Base-by-base conservation (phyloP, 2,797 vertebrate genomes). In the Delichon dasypus region DNA sequence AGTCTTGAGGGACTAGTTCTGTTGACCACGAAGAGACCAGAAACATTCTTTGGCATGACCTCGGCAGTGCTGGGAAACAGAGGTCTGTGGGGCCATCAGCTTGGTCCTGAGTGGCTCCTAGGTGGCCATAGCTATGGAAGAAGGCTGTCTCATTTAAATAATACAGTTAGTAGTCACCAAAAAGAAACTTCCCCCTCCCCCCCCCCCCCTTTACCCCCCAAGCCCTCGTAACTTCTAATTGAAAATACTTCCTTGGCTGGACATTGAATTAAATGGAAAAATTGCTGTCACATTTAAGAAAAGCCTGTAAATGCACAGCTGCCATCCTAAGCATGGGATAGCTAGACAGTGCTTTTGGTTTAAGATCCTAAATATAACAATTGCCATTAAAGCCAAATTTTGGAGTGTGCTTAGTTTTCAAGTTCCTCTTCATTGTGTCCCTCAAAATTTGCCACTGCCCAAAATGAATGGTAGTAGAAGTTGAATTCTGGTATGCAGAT, bases 31-130 rank as follows among this genome's bases (percentile, higher is more conserved):
- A 29, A 26, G 30, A 72, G 45, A 57, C 20, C 14, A 44, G 11
- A 40, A 66, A 11, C 4, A 16, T 2, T n/a, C 57, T 84, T 66
- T 50, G 54, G 23, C 2, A 3, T 3, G 2, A 16, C 36, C 16
- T 25, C 6, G 42, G 36, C 34, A 14, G 36, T 54, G 54, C 45
- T 67, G 51, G 55, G 51, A 71, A 40, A 25, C 7, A 4, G 51
- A 48, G n/a, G 8, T 32, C 29, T 40, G 0, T 50, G 38, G 14
- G 54, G 40, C 42, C 7, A 20, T 36, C n/a, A 8, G 15, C 14
- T 89, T 25, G 0, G 16, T 75, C 18, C 42, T 2, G 2, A 2
- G 0, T 22, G 64, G 7, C 58, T 85, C 0, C 0, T 61, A 17
- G 16, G 40, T 57, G 36, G 20, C 51, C 9, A 2, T 32, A 58